phyloP scores from a whole-genome alignment of 2,113 vertebrate species.

The Macrotus californicus region DNA sequence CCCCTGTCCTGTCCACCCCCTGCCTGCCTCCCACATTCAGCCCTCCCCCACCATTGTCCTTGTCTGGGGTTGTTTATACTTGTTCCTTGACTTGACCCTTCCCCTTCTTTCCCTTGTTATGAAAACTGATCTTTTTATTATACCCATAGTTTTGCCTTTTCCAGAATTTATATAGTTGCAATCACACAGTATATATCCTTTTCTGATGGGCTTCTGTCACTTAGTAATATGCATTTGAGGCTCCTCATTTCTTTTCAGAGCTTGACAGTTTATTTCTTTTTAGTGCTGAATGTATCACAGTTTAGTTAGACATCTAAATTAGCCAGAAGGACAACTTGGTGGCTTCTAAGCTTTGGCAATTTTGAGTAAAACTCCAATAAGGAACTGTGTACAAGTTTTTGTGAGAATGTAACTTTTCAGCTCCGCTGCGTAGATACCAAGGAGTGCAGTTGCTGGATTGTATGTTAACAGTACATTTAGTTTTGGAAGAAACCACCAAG shows the following conservation, averaged over 20 bases:
- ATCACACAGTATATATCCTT: neutral
- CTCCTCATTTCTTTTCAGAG: neutral
- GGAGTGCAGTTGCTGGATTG: neutral
- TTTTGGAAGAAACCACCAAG: neutral
- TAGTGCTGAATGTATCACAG: neutral
- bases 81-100: too few relatives aligned
- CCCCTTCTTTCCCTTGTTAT: too few relatives aligned
- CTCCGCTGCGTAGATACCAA: neutral
- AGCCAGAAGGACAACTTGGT: neutral
- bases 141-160: neutral
- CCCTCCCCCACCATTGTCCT: too few relatives aligned
- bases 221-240: neutral
- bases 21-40: too few relatives aligned
- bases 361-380: neutral
- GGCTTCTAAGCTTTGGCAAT: neutral
- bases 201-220: neutral
- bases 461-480: neutral
- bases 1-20: too few relatives aligned
- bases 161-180: neutral
- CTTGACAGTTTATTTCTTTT: neutral
- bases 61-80: too few relatives aligned
- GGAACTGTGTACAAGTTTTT: neutral
- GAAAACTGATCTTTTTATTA: neutral
- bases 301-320: neutral
- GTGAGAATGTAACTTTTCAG: neutral